A percentile compares a stretch with the other conserved stretches of the same genome.
phyloP scores from a whole-genome alignment of 2,113 vertebrate species.

The Corynorhinus townsendii region DNA sequence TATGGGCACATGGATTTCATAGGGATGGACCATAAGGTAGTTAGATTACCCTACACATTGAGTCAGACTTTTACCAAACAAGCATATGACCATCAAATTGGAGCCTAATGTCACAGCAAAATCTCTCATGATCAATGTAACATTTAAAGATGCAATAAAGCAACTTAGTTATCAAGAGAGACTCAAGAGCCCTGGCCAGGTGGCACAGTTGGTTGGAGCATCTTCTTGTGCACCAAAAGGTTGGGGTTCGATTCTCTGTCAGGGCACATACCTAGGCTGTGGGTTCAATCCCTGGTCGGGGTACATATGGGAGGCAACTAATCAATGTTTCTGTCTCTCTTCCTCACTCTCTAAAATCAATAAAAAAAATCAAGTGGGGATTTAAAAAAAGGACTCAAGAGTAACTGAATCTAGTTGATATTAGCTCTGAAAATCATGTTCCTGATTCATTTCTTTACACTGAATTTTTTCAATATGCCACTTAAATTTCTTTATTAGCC shows the following conservation, averaged over 20 bases:
- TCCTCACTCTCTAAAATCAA: background rate
- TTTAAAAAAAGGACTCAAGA: background rate
- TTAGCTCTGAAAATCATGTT: constrained; percentile 27
- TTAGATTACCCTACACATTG: background rate
- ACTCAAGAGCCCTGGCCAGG: background rate
- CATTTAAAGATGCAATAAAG: constrained; percentile 53
- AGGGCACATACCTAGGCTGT: background rate
- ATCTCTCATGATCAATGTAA: constrained; percentile 16
- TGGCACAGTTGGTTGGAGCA: background rate
- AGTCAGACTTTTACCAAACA: background rate
- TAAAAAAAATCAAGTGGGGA: too few species aligned
- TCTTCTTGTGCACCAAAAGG: background rate
- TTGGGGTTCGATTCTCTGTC: background rate
- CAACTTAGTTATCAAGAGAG: background rate
- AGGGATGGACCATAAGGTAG: background rate
- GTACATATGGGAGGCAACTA: background rate
- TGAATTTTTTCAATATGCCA: background rate
- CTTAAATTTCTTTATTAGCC: background rate
- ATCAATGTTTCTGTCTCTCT: background rate
- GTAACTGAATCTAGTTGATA: constrained; percentile 44
- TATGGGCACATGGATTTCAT: background rate
- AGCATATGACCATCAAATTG: background rate
- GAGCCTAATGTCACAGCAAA: constrained; percentile 39
- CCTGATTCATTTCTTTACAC: background rate
- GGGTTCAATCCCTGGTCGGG: background rate